A percentile compares a stretch with the other conserved stretches of the same genome.
Conservation (phyloP, 2,797 vertebrate species). For the Tachyglossus aculeatus region DNA sequence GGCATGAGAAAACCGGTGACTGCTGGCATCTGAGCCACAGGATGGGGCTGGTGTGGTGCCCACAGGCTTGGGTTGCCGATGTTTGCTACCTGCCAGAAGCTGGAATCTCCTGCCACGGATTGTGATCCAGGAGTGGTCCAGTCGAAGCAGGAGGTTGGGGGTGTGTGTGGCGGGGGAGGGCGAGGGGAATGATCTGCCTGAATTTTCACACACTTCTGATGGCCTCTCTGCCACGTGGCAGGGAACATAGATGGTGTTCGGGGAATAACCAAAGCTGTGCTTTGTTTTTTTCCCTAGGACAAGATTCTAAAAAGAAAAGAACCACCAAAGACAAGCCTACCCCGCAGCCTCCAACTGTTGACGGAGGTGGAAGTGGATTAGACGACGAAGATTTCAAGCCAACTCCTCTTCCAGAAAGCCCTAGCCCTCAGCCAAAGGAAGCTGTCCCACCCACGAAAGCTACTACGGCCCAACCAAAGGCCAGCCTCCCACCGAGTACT, state of each 20-base stretch:
- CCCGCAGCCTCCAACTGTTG: conserved; percentile 16
- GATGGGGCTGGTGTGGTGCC: too few relatives aligned
- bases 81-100: too few relatives aligned
- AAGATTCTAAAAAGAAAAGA: conserved; percentile 53
- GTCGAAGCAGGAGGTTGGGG: too few relatives aligned
- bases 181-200: too few relatives aligned
- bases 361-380: conserved; percentile 55
- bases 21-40: too few relatives aligned
- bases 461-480: conserved; percentile 35
- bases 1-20: too few relatives aligned
- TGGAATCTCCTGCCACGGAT: too few relatives aligned
- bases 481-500: conserved; percentile 10
- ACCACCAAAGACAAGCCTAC: conserved; percentile 28
- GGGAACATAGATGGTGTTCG: neutral
- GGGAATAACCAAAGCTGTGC: neutral
- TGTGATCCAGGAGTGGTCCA: too few relatives aligned
- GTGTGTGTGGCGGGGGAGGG: too few relatives aligned
- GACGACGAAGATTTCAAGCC: conserved; percentile 48
- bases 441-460: conserved; percentile 17
- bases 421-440: conserved; percentile 21
- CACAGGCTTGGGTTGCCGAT: too few relatives aligned
- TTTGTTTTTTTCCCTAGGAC: conserved; percentile 28
- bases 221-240: neutral
- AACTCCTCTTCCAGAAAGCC: neutral
- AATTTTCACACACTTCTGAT: too few relatives aligned